Evolutionary conservation across 1,140 invertebrate genomes (phyloP), one percentile per base, ranked within the genome.

Genomic region (Drosophila ercepeae): DNA sequence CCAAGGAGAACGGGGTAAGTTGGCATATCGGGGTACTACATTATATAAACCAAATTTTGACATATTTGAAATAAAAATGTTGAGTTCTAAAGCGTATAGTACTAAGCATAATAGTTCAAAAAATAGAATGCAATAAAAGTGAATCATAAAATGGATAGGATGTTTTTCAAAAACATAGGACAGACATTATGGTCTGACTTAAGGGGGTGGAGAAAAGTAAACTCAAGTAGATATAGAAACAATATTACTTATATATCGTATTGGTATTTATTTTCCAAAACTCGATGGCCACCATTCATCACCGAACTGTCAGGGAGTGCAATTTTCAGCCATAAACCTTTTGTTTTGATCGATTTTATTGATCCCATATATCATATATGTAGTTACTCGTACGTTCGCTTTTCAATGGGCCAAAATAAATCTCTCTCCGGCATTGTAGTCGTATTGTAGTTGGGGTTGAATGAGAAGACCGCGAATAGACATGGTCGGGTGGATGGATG

Each of bases 1-100:
- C 59, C 45, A 59, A 48, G 53, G 71, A 82, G 39, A 79, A 74
- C 61, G 75, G 88, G 71, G 89, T 90, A 60, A 89, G 89, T 78
- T 8, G 6, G n/a, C n/a, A n/a, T n/a, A n/a, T n/a, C n/a, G 13
- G 29, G 9, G 9, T n/a, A 32, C n/a, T n/a, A 11, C 2, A 11
- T 32, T 32, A 32, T 32, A 32, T 32, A 32, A 32, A 11, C 29
- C 9, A 21, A 21, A 21, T n/a, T n/a, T n/a, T n/a, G n/a, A n/a
- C n/a, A n/a, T n/a, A n/a, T 9, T 27, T 27, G 9, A 1, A 2
- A 27, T 27, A 6, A 27, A 1, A 27, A 27, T 27, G 1, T 27
- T 41, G 0, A 41, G 5, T 18, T 8, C 13, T 13, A 36, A 36
- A 36, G 36, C 36, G 14, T 6, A 41, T 41, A 18, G 7, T 4